Evolutionary conservation across 2,797 vertebrate species (phyloP), one percentile per base, ranked within the genome.

Genomic region (Pipistrellus pipistrellus): DNA sequence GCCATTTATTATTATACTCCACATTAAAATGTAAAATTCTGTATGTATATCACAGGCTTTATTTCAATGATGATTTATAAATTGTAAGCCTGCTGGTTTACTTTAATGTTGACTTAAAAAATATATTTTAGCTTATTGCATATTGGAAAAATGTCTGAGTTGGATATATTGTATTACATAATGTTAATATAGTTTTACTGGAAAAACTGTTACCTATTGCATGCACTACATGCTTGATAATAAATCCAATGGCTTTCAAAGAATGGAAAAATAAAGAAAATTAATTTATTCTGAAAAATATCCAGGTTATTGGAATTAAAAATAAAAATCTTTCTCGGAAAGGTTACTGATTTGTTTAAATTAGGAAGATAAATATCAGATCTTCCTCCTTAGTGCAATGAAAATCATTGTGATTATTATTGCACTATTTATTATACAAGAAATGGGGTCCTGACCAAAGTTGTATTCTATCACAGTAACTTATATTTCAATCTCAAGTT

Each of bases 61-160:
- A 44, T 87, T 97, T 97, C 88, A 93, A 3, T 68, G 46, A 53
- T 93, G 27, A 69, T 95, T 97, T 95, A 51, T 91, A 94, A 87
- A 80, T 85, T 73, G 32, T 75, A 85, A 96, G n/a, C 83, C 17
- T 95, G 66, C 51, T 72, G 68, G 46, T 72, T 84, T 86, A 62
- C 44, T 94, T 96, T 85, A 96, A 38, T 87, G 73, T 94, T 85
- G 53, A 41, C 80, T 92, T 80, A 41, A 62, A 62, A 88, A 88
- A 75, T 41, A 32, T 21, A 71, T 64, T 94, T 91, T 38, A 48
- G 11, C 21, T 94, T 94, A 85, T 87, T 97, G 38, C 30, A 27
- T 91, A 48, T 46, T 96, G 68, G 91, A 85, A 96, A 97, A 96
- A 82, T 46, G 0, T 48, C 23, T 73, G 30, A 62, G 7, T 89